Percentiles rank a stretch among this genome's conserved stretches.
phyloP scores from a whole-genome alignment of 2,113 vertebrate species.

The Alexandromys fortis region DNA sequence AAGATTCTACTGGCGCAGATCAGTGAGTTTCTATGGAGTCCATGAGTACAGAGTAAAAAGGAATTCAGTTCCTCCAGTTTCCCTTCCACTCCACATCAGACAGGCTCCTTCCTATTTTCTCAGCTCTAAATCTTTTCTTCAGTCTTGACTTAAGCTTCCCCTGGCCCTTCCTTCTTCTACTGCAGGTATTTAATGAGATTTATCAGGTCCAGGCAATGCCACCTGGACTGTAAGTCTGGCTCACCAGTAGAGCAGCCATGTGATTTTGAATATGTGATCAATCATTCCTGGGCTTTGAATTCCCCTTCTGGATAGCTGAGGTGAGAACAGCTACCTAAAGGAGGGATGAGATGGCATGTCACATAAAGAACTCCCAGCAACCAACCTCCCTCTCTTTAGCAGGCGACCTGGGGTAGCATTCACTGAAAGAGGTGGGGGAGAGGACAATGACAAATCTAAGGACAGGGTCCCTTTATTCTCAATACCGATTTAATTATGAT shows the following conservation, averaged over 20 bases:
- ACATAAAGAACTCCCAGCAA: not conserved
- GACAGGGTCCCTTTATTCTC: not conserved
- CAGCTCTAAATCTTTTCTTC: not conserved
- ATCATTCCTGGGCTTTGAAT: not conserved
- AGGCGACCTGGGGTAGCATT: not conserved
- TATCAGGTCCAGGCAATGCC: not conserved
- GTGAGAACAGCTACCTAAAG: not conserved
- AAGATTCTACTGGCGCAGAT: not conserved
- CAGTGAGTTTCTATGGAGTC: not conserved
- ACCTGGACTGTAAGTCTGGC: not conserved
- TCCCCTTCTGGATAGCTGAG: not conserved
- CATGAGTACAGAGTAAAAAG: not conserved
- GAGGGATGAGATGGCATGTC: rapidly evolving
- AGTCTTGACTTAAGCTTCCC: not conserved
- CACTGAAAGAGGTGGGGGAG: not conserved
- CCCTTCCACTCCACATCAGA: not conserved
- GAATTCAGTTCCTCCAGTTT: not conserved
- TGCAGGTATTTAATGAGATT: not conserved
- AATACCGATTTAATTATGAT: conserved; percentile 22
- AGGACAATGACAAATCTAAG: not conserved
- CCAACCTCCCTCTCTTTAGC: not conserved
- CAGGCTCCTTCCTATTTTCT: not conserved
- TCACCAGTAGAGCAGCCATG: not conserved
- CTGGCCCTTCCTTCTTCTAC: not conserved
- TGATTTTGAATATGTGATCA: not conserved